Conservation (phyloP, 2,888 invertebrate species). For the Trachelus tabidus region DNA sequence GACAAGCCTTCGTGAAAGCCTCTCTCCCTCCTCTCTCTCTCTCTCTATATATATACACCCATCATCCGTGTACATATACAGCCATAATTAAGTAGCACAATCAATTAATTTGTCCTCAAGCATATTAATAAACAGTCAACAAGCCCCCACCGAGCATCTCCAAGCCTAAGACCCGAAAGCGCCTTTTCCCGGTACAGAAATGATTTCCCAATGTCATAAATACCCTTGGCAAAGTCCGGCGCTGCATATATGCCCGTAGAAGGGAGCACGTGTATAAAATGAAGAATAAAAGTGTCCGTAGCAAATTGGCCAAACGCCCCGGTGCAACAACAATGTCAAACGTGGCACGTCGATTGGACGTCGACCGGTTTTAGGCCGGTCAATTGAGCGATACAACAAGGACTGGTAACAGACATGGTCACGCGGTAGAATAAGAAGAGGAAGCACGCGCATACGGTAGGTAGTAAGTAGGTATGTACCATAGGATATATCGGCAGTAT, state of each 20-base stretch:
- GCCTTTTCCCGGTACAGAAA: no score
- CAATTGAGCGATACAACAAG: constrained; percentile 55
- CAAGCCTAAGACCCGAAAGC: background rate
- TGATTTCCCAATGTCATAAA: no score
- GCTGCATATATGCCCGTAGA: no score
- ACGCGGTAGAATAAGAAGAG: constrained; percentile 13
- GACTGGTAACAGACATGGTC: constrained; percentile 53
- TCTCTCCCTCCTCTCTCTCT: constrained; percentile 5
- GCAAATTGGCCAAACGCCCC: no score
- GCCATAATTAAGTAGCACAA: constrained; percentile 61
- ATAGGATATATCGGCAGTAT: constrained; percentile 26
- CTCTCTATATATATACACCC: no score
- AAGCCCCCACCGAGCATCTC: no score
- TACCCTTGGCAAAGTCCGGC: no score
- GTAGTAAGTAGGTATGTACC: constrained; percentile 38
- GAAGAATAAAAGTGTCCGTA: no score
- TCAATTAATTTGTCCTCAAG: constrained; percentile 64
- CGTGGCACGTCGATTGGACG: constrained; percentile 22
- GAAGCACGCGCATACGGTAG: constrained; percentile 33
- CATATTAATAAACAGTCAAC: constrained; percentile 53
- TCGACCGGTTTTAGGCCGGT: constrained; percentile 44
- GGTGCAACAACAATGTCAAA: no score
- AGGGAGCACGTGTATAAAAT: no score
- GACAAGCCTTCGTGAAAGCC: constrained; percentile 34
- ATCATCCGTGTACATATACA: no score